Evolutionary conservation across 2,113 vertebrate species (phyloP).

Genomic region (Grus americana): DNA sequence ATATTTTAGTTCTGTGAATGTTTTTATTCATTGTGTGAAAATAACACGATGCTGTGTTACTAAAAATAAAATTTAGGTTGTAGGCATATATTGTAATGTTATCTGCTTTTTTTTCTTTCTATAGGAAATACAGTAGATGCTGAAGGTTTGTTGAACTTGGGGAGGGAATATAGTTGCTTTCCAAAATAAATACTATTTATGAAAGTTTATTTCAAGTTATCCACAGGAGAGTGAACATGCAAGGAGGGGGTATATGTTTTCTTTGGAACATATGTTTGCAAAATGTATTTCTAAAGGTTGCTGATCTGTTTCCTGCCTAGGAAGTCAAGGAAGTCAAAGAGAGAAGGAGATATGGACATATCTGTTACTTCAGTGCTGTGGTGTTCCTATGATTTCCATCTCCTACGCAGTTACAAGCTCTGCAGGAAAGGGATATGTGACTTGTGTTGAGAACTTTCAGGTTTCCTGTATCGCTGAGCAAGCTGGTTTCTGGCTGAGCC

Average conservation of each 20-base stretch:
- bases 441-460: constrained; percentile 16
- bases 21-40: not conserved
- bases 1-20: not conserved
- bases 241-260: not conserved
- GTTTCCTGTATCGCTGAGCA: not conserved
- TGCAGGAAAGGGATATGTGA: not conserved
- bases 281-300: not conserved
- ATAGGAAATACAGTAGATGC: not conserved
- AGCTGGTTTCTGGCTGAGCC: not conserved
- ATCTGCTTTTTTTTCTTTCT: not conserved
- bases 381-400: constrained; percentile 32
- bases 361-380: not conserved
- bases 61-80: not conserved
- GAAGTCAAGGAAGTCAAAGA: not conserved
- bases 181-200: not conserved
- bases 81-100: not conserved
- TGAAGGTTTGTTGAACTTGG: not conserved
- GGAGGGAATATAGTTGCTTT: not conserved
- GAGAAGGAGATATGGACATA: not conserved
- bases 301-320: not conserved
- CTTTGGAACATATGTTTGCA: not conserved
- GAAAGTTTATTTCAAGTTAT: constrained; percentile 6
- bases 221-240: not conserved
- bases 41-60: not conserved
- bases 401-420: not conserved